Evolutionary conservation across 2,113 vertebrate genomes (phyloP).

Genomic region (Oryzias curvinotus): DNA sequence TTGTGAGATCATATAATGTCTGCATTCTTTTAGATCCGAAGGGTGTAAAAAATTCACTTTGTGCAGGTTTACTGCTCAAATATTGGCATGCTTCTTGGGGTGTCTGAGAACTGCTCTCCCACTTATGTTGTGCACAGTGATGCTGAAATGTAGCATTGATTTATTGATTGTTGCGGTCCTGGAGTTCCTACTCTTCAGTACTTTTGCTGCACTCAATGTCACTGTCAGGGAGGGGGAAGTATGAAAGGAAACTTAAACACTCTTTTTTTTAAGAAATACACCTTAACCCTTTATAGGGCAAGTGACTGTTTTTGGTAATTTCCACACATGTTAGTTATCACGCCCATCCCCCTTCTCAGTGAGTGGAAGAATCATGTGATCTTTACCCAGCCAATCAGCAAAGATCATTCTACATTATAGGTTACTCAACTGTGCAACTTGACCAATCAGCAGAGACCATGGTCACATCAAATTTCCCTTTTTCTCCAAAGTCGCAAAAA

Average conservation of each 20-base stretch:
- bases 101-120: slow-evolving; percentile 27
- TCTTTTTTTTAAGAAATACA: too few species aligned
- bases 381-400: too few species aligned
- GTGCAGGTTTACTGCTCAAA: slow-evolving; percentile 32
- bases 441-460: too few species aligned
- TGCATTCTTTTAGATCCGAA: slow-evolving; percentile 2
- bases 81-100: slow-evolving; percentile 48
- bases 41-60: slow-evolving; percentile 23
- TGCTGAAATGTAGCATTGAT: slow-evolving; percentile 36
- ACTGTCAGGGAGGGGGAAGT: not conserved
- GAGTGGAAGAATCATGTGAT: too few species aligned
- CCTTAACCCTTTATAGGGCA: too few species aligned
- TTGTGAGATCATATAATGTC: slow-evolving; percentile 35
- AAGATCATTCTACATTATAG: too few species aligned
- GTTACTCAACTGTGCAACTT: too few species aligned
- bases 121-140: slow-evolving; percentile 22
- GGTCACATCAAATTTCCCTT: too few species aligned
- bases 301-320: too few species aligned
- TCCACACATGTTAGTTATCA: too few species aligned
- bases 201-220: slow-evolving; percentile 5
- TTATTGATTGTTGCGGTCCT: slow-evolving; percentile 27
- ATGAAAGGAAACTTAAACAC: not conserved
- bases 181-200: slow-evolving; percentile 6
- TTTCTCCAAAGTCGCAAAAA: too few species aligned
- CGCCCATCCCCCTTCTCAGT: too few species aligned